Conservation (phyloP, 2,888 invertebrate species). For the Acanthosoma haemorrhoidale region DNA sequence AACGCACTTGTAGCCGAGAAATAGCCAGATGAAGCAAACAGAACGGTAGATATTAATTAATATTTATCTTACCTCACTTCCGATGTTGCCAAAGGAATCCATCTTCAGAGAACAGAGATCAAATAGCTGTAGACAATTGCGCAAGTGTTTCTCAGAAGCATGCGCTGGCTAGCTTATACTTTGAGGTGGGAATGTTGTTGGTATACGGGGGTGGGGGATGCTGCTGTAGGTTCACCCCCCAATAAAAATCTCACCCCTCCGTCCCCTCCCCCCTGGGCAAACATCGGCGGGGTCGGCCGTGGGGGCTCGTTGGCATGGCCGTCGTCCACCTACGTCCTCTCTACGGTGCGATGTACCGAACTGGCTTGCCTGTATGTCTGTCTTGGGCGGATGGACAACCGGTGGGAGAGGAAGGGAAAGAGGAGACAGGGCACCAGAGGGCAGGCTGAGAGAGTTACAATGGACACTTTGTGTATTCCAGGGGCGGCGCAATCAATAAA, state of each 20-base stretch:
- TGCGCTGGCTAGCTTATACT: slow-evolving; percentile 40
- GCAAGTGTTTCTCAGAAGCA: slow-evolving; percentile 41
- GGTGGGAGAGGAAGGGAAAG: neutral
- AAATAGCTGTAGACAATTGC: slow-evolving; percentile 41
- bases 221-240: slow-evolving; percentile 38
- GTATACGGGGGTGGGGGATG: slow-evolving; percentile 35
- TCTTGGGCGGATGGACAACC: too few species aligned
- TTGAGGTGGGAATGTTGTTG: slow-evolving; percentile 40
- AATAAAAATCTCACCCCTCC: slow-evolving; percentile 36
- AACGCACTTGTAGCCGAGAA: too few species aligned
- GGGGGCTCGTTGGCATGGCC: neutral
- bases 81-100: slow-evolving; percentile 41
- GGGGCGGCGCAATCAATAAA: slow-evolving; percentile 24
- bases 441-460: neutral
- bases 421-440: neutral
- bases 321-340: neutral
- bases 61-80: slow-evolving; percentile 40
- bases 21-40: too few species aligned
- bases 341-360: neutral
- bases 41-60: slow-evolving; percentile 13
- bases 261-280: slow-evolving; percentile 7
- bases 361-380: neutral
- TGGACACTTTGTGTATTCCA: neutral
- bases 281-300: neutral
- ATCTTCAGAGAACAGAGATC: slow-evolving; percentile 41